Evolutionary conservation across 2,113 vertebrate genomes (phyloP).

Genomic region (Hirundichthys speculiger): DNA sequence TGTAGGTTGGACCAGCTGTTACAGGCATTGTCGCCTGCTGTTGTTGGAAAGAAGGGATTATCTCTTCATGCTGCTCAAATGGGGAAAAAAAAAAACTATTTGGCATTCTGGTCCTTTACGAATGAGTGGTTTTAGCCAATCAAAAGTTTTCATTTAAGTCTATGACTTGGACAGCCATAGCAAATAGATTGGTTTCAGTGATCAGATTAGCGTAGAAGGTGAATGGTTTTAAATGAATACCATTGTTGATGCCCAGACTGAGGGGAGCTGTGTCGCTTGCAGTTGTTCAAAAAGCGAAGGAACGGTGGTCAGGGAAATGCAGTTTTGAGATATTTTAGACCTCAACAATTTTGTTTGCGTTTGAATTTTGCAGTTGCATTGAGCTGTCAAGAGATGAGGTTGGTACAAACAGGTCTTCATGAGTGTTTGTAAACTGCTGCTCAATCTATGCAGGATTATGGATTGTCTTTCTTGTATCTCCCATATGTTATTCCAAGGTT

Average conservation of each 20-base stretch:
- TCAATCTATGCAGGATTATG: constrained; percentile 7
- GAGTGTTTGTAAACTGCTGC: constrained; percentile 24
- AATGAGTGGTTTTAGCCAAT: constrained; percentile 56
- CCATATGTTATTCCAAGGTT: constrained; percentile 52
- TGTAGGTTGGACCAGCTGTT: constrained; percentile 65
- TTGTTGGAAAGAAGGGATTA: constrained; percentile 60
- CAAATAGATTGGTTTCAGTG: constrained; percentile 79
- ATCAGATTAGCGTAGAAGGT: constrained; percentile 66
- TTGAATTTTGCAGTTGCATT: constrained; percentile 27
- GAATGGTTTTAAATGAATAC: constrained; percentile 60
- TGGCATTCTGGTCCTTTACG: constrained; percentile 64
- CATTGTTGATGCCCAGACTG: constrained; percentile 67
- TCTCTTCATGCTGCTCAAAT: constrained; percentile 54
- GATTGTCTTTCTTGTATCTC: constrained; percentile 30
- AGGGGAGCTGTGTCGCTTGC: constrained; percentile 39
- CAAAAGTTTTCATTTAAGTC: constrained; percentile 38
- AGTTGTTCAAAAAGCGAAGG: constrained; percentile 42
- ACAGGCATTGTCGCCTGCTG: constrained; percentile 43
- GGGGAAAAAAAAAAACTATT: constrained; percentile 48
- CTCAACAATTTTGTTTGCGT: no score
- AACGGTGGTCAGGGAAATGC: constrained; percentile 25
- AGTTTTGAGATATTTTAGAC: constrained; percentile 24
- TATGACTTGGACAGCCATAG: constrained; percentile 68
- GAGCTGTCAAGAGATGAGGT: constrained; percentile 8
- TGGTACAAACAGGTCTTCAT: constrained; percentile 13